phyloP scores from a whole-genome alignment of 2,797 vertebrate genomes.

The Gadopsis marmoratus region DNA sequence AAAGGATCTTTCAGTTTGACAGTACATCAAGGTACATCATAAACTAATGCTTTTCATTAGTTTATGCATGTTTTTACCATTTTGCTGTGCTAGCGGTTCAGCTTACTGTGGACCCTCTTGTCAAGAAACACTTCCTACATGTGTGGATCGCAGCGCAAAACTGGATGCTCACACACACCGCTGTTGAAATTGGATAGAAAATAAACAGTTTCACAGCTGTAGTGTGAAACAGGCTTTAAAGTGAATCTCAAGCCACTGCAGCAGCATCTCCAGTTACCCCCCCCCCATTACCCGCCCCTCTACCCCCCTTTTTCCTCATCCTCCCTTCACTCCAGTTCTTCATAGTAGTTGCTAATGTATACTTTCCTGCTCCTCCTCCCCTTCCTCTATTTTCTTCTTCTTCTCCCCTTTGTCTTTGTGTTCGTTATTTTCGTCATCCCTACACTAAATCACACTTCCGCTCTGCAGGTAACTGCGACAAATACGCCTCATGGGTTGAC shows the following conservation, averaged over 20 bases:
- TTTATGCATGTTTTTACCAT: neutral
- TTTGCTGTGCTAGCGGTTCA: neutral
- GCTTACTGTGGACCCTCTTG: neutral
- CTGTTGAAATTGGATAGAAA: constrained; percentile 43
- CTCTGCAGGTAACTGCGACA: neutral
- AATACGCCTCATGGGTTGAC: constrained; percentile 10
- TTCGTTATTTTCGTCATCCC: neutral
- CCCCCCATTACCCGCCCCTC: neutral
- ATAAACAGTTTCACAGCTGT: constrained; percentile 55
- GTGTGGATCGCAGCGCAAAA: constrained; percentile 20
- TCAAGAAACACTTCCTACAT: neutral
- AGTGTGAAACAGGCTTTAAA: constrained; percentile 46
- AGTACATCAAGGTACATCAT: no score
- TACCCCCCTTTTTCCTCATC: constrained; percentile 16
- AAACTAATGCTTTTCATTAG: neutral
- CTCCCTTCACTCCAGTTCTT: constrained; percentile 30
- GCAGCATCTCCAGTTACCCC: constrained; percentile 32
- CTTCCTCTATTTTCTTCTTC: neutral
- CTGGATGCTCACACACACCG: constrained; percentile 3
- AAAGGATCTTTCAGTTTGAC: neutral
- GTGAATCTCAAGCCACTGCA: constrained; percentile 36
- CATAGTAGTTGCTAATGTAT: neutral
- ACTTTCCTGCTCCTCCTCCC: neutral
- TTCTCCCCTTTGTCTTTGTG: neutral
- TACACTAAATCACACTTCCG: neutral